phyloP scores from a whole-genome alignment of 2,113 vertebrate genomes.

The Siniperca knerii region DNA sequence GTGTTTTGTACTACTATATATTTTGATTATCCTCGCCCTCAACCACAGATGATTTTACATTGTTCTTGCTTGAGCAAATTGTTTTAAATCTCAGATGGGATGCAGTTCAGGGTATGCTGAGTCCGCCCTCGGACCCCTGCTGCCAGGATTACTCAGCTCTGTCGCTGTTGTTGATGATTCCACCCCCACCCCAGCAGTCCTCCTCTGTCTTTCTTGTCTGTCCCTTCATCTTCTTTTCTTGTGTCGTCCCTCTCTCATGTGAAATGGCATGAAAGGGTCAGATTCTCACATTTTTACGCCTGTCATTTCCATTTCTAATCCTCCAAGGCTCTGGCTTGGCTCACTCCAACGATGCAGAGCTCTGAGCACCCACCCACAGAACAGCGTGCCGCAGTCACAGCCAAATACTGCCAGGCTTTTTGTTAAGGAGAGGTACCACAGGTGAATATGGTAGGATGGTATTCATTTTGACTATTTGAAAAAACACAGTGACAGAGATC shows the following conservation, averaged over 20 bases:
- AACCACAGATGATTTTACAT: constrained; percentile 24
- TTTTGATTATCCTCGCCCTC: constrained; percentile 26
- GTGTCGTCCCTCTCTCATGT: constrained; percentile 38
- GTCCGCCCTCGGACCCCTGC: constrained; percentile 40
- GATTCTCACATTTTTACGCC: constrained; percentile 50
- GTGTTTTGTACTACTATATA: neutral
- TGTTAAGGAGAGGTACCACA: constrained; percentile 25
- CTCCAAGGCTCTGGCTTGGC: constrained; percentile 57
- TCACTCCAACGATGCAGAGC: constrained; percentile 41
- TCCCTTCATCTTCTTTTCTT: constrained; percentile 28
- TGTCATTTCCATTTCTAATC: constrained; percentile 73
- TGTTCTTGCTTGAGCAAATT: constrained; percentile 32
- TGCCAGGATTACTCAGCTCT: constrained; percentile 60
- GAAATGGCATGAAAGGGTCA: constrained; percentile 66
- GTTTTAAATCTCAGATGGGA: constrained; percentile 50
- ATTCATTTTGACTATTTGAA: neutral
- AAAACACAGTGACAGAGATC: neutral
- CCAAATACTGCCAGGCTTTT: constrained; percentile 52
- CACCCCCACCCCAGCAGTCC: constrained; percentile 8
- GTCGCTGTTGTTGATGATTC: constrained; percentile 27
- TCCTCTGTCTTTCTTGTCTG: constrained; percentile 3
- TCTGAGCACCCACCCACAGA: constrained; percentile 46
- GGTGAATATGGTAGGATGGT: constrained; percentile 35
- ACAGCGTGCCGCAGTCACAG: constrained; percentile 23
- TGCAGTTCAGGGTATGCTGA: constrained; percentile 47